Base-by-base conservation (phyloP, 2,113 vertebrate genomes). In the Microtus montanus region DNA sequence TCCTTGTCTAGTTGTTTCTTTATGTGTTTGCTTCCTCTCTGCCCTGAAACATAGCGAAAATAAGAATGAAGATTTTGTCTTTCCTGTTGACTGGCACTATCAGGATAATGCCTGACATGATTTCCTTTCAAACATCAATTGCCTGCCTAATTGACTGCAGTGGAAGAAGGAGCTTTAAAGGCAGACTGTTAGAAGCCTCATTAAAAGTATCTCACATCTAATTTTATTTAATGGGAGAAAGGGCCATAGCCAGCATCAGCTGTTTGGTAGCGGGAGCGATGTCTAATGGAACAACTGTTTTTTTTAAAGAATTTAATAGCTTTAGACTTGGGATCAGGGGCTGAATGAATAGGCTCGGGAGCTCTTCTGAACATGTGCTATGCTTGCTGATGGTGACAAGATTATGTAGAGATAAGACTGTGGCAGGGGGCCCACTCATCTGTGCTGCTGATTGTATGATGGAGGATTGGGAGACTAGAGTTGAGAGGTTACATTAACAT, bases 241-340 rank as follows among this genome's bases (percentile, higher is more conserved):
- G 52, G 70, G 61, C 14, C 95, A 91, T 83, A 89, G 78, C 41
- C 47, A 96, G 35, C 38, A 83, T 87, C 49, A 80, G 41, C 86
- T 93, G 73, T 89, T 87, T 84, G 70, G 54, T 79, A 38, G 22
- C 61, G n/a, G 87, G 52, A 91, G 78, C 71, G 20, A 92, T 66
- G 49, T 93, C 90, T 87, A 93, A 94, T 24, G 49, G 47, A 90
- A 94, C 64, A 96, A 79, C n/a, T 79, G 63, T 92, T 96, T 93
- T 41, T 93, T 71, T 84, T 5, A 75, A 96, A 95, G 52, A 93
- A 64, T 93, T 92, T 83, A 74, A 87, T 52, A 93, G 54, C 30
- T 96, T 86, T 91, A 64, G 64, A 87, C 54, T 95, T 95, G 63
- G 64, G 79, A 87, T 94, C 41, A 92, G 66, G 54, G 68, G 68